phyloP scores from a whole-genome alignment of 1,140 invertebrate species.

The Papilio xuthus region DNA sequence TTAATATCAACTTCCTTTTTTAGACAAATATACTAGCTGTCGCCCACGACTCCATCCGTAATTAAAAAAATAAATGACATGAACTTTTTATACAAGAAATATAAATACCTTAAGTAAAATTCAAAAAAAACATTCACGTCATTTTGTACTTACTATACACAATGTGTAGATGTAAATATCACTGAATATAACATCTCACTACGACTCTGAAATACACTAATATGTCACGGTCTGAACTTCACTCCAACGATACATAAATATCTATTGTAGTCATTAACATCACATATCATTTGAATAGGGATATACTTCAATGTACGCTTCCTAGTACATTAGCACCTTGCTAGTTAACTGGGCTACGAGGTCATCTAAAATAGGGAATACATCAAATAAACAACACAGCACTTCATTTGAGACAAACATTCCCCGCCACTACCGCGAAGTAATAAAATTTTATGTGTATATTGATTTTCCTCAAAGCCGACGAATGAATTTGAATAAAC shows the following conservation, averaged over 20 bases:
- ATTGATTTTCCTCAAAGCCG: slow-evolving; percentile 26
- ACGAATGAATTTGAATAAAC: slow-evolving; percentile 11
- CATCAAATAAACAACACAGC: slow-evolving; percentile 17
- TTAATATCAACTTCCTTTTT: background rate
- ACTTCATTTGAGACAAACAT: slow-evolving; percentile 20
- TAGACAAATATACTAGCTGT: background rate
- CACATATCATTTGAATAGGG: no score
- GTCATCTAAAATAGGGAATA: slow-evolving; percentile 11
- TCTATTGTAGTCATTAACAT: no score
- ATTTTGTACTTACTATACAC: background rate
- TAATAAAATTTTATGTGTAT: slow-evolving; percentile 19
- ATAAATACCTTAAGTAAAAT: background rate
- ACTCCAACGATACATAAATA: background rate
- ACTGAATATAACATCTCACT: no score
- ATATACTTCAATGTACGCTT: background rate
- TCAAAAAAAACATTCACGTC: no score
- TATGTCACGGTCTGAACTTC: background rate
- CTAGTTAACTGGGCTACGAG: background rate
- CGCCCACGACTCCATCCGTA: no score
- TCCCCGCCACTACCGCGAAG: background rate
- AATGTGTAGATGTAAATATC: no score
- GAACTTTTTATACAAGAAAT: no score
- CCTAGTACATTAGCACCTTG: background rate
- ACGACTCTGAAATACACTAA: no score
- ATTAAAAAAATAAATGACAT: no score